phyloP scores from a whole-genome alignment of 2,888 invertebrate genomes.

The Euspilapteryx auroguttella region DNA sequence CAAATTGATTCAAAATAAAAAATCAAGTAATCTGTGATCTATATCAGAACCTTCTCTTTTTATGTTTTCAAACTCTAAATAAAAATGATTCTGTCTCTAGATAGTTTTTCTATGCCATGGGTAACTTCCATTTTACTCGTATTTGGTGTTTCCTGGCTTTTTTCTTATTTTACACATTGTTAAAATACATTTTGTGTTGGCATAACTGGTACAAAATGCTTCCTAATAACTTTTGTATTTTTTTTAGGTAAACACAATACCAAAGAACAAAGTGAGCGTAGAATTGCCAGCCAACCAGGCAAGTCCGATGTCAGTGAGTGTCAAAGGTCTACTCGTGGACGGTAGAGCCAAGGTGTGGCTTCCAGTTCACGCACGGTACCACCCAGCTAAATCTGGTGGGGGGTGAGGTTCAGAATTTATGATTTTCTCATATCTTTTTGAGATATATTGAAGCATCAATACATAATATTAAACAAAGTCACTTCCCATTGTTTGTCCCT shows the following conservation, averaged over 20 bases:
- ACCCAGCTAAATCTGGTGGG: slow-evolving; percentile 22
- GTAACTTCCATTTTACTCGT: too few species aligned
- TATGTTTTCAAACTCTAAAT: too few species aligned
- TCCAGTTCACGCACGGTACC: slow-evolving; percentile 43
- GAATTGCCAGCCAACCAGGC: slow-evolving; percentile 29
- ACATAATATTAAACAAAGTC: too few species aligned
- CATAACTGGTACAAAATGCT: not conserved
- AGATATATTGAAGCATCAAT: too few species aligned
- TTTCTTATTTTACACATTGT: too few species aligned
- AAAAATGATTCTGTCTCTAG: too few species aligned
- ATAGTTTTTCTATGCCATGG: too few species aligned
- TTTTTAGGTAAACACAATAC: slow-evolving; percentile 13
- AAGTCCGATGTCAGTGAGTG: slow-evolving; percentile 17
- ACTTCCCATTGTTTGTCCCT: too few species aligned
- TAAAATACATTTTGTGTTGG: not conserved
- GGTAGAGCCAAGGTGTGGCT: slow-evolving; percentile 19
- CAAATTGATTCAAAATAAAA: too few species aligned
- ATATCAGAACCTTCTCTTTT: too few species aligned
- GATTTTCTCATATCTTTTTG: not conserved
- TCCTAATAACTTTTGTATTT: not conserved
- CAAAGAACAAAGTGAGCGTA: slow-evolving; percentile 25
- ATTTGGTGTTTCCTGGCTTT: too few species aligned
- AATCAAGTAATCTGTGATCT: too few species aligned
- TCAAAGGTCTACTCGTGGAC: slow-evolving; percentile 17
- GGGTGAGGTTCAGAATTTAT: slow-evolving; percentile 19